Percentiles rank a stretch among this genome's conserved stretches.
These are phyloP conservation scores for Lacanobia wlatinum DNA, from an alignment of 2,888 invertebrate genomes.

Conservation along the genomic window DNA sequence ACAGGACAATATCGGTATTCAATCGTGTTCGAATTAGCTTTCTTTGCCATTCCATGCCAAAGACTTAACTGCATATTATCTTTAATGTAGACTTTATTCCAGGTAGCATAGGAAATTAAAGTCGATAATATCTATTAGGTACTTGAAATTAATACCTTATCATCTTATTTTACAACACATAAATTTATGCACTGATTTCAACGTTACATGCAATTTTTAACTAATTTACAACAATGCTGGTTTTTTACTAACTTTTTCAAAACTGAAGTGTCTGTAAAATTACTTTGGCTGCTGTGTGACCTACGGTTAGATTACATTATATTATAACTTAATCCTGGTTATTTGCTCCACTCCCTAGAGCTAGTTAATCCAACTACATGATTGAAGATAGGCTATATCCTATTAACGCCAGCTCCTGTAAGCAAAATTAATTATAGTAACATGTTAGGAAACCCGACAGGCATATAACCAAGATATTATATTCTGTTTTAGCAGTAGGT, in stretches of 20 bases:
- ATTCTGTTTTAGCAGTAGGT: background rate
- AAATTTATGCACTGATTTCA: background rate
- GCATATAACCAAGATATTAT: constrained; percentile 18
- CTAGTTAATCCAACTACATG: constrained; percentile 43
- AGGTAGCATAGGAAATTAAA: background rate
- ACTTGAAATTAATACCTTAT: no score
- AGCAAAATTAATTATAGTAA: constrained; percentile 57
- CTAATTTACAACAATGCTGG: no score
- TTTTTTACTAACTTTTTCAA: no score
- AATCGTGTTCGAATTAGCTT: constrained; percentile 50
- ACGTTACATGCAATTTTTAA: background rate
- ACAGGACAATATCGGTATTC: constrained; percentile 46
- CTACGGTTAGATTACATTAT: no score
- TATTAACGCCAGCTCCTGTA: constrained; percentile 50
- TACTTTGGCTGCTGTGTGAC: background rate
- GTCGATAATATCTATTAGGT: no score
- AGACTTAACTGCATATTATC: constrained; percentile 18
- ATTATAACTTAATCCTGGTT: constrained; percentile 31
- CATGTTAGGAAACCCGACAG: constrained; percentile 17
- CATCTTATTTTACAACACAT: no score
- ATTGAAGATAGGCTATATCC: constrained; percentile 45
- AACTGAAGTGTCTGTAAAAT: background rate
- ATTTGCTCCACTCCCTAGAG: constrained; percentile 17
- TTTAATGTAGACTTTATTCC: background rate
- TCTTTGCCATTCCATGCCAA: constrained; percentile 36